A percentile compares a stretch with the other conserved stretches of the same genome.
Evolutionary conservation across 2,797 vertebrate species (phyloP).

Genomic region (Sebastolobus altivelis): DNA sequence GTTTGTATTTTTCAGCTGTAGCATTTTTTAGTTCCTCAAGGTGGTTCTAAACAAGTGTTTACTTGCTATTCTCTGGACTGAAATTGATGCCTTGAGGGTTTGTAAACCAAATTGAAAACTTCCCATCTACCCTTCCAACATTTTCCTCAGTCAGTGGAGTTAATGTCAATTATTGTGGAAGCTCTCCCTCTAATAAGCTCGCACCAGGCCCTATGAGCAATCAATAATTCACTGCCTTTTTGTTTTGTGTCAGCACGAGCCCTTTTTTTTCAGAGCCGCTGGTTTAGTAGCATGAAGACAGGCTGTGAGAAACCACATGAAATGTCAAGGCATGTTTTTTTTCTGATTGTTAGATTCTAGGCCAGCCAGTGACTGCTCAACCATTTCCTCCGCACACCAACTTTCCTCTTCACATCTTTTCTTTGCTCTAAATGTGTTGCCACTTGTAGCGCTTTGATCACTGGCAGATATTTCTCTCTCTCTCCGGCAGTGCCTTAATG

Average conservation of each 20-base stretch:
- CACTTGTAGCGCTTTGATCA: conserved; percentile 25
- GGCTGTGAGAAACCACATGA: conserved; percentile 55
- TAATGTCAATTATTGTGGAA: conserved; percentile 16
- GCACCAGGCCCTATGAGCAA: conserved; percentile 17
- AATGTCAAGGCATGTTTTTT: conserved; percentile 57
- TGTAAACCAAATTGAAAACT: not conserved
- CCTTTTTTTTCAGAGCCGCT: conserved; percentile 1
- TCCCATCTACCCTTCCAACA: not conserved
- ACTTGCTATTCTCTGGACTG: not conserved
- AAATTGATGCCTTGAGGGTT: not conserved
- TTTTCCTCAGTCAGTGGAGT: not conserved
- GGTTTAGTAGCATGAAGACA: conserved; percentile 34
- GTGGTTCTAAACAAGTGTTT: not conserved
- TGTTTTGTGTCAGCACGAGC: conserved; percentile 51
- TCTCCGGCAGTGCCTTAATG: conserved; percentile 22
- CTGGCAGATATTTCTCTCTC: not conserved
- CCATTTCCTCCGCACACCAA: conserved; percentile 51
- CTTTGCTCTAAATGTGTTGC: conserved; percentile 33
- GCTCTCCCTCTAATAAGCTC: conserved; percentile 18
- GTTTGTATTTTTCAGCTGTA: not conserved
- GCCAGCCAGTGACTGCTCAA: conserved; percentile 33
- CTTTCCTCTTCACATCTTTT: conserved; percentile 23
- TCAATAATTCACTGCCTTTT: conserved; percentile 51
- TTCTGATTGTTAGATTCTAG: conserved; percentile 37
- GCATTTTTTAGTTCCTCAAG: not conserved